Evolutionary conservation across 2,888 invertebrate genomes (phyloP), one percentile per base, ranked within the genome.

Genomic region (Phengaris arion): DNA sequence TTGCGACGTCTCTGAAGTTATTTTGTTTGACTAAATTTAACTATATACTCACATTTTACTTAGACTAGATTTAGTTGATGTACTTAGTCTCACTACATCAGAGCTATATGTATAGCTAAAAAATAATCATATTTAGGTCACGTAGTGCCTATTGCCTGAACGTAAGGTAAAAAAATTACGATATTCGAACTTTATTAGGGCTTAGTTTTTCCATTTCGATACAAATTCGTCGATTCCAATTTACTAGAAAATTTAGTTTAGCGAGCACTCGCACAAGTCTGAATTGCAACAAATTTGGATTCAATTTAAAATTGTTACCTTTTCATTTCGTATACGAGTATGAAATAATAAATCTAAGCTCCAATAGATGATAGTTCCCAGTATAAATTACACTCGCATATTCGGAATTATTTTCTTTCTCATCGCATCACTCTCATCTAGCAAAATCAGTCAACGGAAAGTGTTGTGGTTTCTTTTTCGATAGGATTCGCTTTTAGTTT

Each of bases 301-400:
- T 64, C 64, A 64, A 64, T 64, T 64, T 64, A 13, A 45, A 64
- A 64, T 64, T 64, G 35, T 45, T 64, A 64, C 35, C 64, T 64
- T 64, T 64, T 64, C 35, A 64, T 64, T 64, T 64, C 64, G 64
- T 35, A 64, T 64, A 64, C 64, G 64, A 22, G 64, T 13, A 64
- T 64, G 64, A 64, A 64, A 64, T 64, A 64, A 64, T 64, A 64
- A 64, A 64, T 64, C 64, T 64, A 64, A 64, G 64, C 35, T 64
- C 35, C 35, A 13, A 64, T 35, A 64, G 12, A 48, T 48, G 12
- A 48, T 48, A 12, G 52, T 45, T 12, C 64, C 35, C 6, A 45
- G 64, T 64, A 35, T 64, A 22, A 45, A 64, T 45, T 64, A 45
- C 64, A 64, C 35, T 64, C 12, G 35, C 35, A 35, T 12, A 64